Evolutionary conservation across 2,888 invertebrate genomes (phyloP).

Genomic region (Platycheirus rosarum): DNA sequence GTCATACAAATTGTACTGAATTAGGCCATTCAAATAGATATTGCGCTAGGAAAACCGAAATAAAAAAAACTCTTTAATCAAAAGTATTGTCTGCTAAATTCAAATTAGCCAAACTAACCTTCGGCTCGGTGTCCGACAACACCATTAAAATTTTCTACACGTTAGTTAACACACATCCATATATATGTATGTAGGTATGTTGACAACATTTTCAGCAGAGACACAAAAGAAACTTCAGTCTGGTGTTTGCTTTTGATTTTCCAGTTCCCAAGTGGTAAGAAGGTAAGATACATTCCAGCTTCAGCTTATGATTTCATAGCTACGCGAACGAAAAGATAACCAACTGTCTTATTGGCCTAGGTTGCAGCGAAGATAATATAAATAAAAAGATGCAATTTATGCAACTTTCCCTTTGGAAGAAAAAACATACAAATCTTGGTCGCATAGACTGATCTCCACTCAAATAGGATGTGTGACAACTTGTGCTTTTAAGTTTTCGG

Average conservation of each 20-base stretch:
- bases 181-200: not conserved
- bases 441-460: too few relatives aligned
- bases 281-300: constrained; percentile 33
- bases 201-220: too few relatives aligned
- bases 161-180: not conserved
- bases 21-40: constrained; percentile 46
- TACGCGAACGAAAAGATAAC: constrained; percentile 31
- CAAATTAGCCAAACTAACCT: constrained; percentile 61
- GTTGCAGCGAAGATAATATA: constrained; percentile 11
- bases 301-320: not conserved
- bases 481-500: too few relatives aligned
- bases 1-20: constrained; percentile 59
- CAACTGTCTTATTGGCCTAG: constrained; percentile 59
- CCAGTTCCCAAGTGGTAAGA: constrained; percentile 4
- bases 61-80: too few relatives aligned
- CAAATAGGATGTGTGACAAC: too few relatives aligned
- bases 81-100: constrained; percentile 33
- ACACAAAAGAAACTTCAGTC: constrained; percentile 35
- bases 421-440: not conserved
- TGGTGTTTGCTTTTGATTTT: constrained; percentile 16
- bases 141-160: constrained; percentile 40
- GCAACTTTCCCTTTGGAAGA: constrained; percentile 56
- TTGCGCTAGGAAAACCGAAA: constrained; percentile 28
- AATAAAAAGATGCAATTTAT: constrained; percentile 39
- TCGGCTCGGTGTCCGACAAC: constrained; percentile 22